Percentiles rank a stretch among this genome's conserved stretches.
phyloP scores from a whole-genome alignment of 2,888 invertebrate genomes.

The Omphaloscelis lunosa region DNA sequence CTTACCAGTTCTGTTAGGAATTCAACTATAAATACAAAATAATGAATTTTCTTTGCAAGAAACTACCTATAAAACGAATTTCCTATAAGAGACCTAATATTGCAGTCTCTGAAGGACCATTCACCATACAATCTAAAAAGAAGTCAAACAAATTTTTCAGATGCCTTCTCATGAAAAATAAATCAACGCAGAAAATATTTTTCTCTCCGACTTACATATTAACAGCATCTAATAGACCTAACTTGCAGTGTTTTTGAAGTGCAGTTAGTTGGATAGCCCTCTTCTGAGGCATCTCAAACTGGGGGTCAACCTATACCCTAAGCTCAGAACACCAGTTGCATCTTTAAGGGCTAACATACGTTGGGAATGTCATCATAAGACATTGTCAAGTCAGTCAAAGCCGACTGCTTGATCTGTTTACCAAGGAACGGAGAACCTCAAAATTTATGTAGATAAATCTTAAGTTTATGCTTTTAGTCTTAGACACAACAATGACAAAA shows the following conservation, averaged over 20 bases:
- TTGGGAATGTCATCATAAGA: background rate
- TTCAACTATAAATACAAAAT: background rate
- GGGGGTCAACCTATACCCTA: too few relatives aligned
- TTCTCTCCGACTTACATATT: background rate
- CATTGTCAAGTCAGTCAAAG: background rate
- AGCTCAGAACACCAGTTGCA: background rate
- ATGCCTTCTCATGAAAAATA: background rate
- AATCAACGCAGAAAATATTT: background rate
- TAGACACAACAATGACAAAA: background rate
- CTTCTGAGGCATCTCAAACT: background rate
- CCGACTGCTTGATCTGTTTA: background rate
- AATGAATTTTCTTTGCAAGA: background rate
- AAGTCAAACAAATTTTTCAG: background rate
- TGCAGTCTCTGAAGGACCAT: background rate
- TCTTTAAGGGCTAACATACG: too few relatives aligned
- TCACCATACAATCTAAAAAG: background rate
- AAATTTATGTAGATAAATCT: background rate
- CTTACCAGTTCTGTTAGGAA: conserved; percentile 13
- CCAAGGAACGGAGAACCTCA: background rate
- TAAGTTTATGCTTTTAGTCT: background rate
- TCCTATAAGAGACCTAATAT: background rate
- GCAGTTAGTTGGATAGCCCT: background rate
- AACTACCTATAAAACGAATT: background rate
- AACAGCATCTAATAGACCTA: background rate
- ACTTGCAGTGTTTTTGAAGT: background rate